A percentile compares a stretch with the other conserved stretches of the same genome.
phyloP scores from a whole-genome alignment of 2,113 vertebrate genomes.

The Neogobius melanostomus region DNA sequence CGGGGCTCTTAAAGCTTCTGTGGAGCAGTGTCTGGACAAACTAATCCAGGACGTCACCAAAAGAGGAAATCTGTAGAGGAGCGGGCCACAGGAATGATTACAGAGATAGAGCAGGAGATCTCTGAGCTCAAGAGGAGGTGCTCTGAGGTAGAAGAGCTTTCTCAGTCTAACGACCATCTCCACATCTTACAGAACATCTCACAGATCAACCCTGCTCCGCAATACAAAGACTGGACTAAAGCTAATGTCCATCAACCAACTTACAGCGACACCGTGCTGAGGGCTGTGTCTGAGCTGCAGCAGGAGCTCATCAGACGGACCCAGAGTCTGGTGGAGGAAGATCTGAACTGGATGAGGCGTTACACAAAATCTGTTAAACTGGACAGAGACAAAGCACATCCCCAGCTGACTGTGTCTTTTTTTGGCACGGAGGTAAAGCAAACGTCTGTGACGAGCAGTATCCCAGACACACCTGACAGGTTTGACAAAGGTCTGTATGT shows the following conservation, averaged over 20 bases:
- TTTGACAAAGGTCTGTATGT: neutral
- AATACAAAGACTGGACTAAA: neutral
- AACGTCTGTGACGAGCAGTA: neutral
- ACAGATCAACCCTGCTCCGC: neutral
- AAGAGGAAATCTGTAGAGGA: neutral
- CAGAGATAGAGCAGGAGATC: neutral
- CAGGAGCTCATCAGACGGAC: neutral
- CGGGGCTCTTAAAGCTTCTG: neutral
- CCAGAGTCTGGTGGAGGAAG: neutral
- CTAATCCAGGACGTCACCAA: neutral
- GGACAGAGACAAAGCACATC: neutral
- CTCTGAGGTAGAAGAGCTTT: neutral
- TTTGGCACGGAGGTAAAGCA: neutral
- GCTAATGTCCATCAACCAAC: neutral
- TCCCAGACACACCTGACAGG: neutral
- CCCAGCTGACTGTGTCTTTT: neutral
- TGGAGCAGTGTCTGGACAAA: neutral
- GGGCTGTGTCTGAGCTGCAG: neutral
- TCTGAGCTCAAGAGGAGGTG: neutral
- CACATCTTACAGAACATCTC: neutral
- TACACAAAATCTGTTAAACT: neutral
- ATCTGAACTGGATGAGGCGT: too few relatives aligned
- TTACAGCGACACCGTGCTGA: neutral
- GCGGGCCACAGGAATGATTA: neutral
- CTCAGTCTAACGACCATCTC: neutral